These are phyloP conservation scores for Hestina assimilis DNA, from an alignment of 1,140 invertebrate species.

Conservation along the genomic window DNA sequence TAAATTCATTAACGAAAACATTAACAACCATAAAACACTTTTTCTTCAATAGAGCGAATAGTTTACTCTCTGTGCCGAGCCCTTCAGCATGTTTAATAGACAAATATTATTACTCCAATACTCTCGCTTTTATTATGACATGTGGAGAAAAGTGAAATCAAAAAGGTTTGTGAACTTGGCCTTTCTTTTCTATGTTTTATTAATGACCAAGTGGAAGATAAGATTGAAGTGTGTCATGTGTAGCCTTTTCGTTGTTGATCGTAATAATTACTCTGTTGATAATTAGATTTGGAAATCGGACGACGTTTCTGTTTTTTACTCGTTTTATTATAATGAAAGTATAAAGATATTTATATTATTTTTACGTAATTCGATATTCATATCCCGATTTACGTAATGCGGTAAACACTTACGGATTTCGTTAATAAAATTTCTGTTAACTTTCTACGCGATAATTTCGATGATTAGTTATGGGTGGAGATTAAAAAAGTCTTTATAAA, in stretches of 20 bases:
- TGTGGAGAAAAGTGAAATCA: slow-evolving; percentile 44
- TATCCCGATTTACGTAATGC: neutral
- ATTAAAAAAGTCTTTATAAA: neutral
- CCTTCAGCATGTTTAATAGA: slow-evolving; percentile 36
- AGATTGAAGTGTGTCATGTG: neutral
- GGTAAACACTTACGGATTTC: neutral
- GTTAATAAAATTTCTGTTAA: slow-evolving; percentile 10
- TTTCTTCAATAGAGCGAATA: slow-evolving; percentile 28
- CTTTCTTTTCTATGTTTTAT: slow-evolving; percentile 25
- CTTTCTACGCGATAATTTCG: slow-evolving; percentile 6
- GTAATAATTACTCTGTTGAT: too few species aligned
- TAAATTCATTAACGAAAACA: neutral
- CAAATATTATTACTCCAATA: slow-evolving; percentile 36
- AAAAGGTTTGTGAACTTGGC: slow-evolving; percentile 35
- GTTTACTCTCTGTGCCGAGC: slow-evolving; percentile 28
- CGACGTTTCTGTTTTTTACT: too few species aligned
- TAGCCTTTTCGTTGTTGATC: too few species aligned
- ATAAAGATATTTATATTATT: neutral
- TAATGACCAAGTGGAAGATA: neutral
- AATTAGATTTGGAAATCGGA: too few species aligned
- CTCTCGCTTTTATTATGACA: slow-evolving; percentile 44
- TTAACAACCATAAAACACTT: slow-evolving; percentile 20
- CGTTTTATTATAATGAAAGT: too few species aligned
- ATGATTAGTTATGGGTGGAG: neutral
- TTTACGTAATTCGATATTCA: neutral